phyloP scores from a whole-genome alignment of 2,113 vertebrate species.

The Suricata suricatta region DNA sequence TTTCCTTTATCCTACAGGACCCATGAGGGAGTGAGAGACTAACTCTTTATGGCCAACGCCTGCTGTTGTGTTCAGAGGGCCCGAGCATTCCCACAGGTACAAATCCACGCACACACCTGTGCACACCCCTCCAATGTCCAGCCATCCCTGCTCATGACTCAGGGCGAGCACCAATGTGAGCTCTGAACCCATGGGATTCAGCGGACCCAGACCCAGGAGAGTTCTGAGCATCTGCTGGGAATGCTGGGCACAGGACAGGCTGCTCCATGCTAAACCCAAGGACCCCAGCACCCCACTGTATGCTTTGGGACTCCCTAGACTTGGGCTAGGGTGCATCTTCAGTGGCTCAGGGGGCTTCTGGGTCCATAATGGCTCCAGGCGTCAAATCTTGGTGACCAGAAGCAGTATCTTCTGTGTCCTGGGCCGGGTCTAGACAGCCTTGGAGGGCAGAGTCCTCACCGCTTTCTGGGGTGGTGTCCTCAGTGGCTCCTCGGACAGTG shows the following conservation, averaged over 20 bases:
- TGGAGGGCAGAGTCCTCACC: neutral
- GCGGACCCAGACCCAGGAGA: neutral
- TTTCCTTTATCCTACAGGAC: neutral
- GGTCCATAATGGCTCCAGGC: neutral
- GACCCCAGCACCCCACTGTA: neutral
- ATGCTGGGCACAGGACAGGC: neutral
- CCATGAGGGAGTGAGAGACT: neutral
- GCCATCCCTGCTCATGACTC: neutral
- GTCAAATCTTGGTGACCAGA: neutral
- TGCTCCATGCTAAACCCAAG: accelerated
- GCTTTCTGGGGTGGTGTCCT: neutral
- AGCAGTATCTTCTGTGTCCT: neutral
- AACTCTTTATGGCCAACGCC: neutral
- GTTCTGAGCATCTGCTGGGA: neutral
- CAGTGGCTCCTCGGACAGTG: neutral
- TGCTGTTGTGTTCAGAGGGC: neutral
- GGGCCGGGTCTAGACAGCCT: constrained; percentile 6
- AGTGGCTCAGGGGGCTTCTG: neutral
- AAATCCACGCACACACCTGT: neutral
- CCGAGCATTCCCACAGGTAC: neutral
- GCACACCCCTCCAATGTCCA: accelerated
- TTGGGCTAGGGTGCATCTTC: neutral
- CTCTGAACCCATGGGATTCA: neutral
- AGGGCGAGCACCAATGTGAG: constrained; percentile 33
- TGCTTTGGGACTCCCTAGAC: neutral